Evolutionary conservation across 2,113 vertebrate genomes (phyloP).

Genomic region (Xenopus laevis): DNA sequence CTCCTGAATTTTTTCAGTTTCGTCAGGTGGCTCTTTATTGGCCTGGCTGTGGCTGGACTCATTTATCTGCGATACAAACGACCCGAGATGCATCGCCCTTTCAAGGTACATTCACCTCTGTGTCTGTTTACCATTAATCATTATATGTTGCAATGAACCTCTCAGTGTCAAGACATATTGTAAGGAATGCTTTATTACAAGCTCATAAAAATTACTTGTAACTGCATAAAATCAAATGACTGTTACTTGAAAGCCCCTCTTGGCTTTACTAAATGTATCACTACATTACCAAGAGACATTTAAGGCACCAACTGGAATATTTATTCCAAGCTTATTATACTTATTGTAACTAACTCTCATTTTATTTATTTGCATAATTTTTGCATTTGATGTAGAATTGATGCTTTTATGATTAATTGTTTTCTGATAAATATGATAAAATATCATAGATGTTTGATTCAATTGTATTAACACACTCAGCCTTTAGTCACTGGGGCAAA

Average conservation of each 20-base stretch:
- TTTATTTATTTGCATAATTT: too few relatives aligned
- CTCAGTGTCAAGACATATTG: slow-evolving; percentile 13
- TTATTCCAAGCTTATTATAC: too few relatives aligned
- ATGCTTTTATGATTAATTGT: too few relatives aligned
- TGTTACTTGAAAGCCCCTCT: not conserved
- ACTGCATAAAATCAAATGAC: not conserved
- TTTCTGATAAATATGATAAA: too few relatives aligned
- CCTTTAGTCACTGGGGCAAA: too few relatives aligned
- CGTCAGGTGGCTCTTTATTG: slow-evolving; percentile 93
- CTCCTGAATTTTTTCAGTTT: slow-evolving; percentile 97
- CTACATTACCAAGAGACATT: too few relatives aligned
- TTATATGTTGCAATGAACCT: slow-evolving; percentile 17
- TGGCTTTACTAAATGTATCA: not conserved
- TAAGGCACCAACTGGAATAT: too few relatives aligned
- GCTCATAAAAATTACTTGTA: slow-evolving; percentile 17
- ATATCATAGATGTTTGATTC: too few relatives aligned
- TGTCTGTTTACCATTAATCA: slow-evolving; percentile 54
- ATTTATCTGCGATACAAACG: slow-evolving; percentile 88
- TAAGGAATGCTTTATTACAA: slow-evolving; percentile 17
- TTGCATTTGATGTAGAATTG: too few relatives aligned
- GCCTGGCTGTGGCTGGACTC: slow-evolving; percentile 83
- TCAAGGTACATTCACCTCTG: slow-evolving; percentile 78
- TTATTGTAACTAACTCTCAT: too few relatives aligned
- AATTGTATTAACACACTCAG: too few relatives aligned
- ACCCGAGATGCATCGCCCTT: slow-evolving; percentile 89